phyloP scores from a whole-genome alignment of 2,888 invertebrate species.

The Phaedon cochleariae region DNA sequence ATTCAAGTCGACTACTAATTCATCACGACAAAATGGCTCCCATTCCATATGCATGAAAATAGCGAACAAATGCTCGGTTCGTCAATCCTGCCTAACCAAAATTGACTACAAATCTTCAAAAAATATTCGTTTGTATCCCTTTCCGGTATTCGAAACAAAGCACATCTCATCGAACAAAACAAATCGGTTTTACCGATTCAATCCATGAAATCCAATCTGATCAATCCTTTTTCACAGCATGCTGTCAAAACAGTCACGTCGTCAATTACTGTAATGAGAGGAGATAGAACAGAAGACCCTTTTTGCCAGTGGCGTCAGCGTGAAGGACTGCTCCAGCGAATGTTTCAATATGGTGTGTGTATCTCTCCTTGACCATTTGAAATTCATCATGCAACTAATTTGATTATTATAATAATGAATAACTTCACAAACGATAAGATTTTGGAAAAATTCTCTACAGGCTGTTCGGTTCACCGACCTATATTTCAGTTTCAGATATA shows the following conservation, averaged over 20 bases:
- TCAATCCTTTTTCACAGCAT: constrained; percentile 58
- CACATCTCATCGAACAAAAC: constrained; percentile 37
- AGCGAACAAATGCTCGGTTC: constrained; percentile 4
- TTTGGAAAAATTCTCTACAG: too few species aligned
- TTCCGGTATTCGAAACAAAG: constrained; percentile 37
- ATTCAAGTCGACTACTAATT: background rate
- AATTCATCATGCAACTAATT: too few species aligned
- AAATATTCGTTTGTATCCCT: constrained; percentile 19
- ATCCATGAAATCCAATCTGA: constrained; percentile 60
- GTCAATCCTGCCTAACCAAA: constrained; percentile 3
- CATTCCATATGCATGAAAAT: background rate
- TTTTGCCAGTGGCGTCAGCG: background rate
- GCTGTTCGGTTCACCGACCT: too few species aligned
- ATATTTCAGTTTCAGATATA: too few species aligned
- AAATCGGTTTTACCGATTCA: constrained; percentile 50
- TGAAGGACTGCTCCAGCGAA: constrained; percentile 26
- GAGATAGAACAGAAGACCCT: constrained; percentile 48
- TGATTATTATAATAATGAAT: too few species aligned
- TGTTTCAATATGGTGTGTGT: too few species aligned
- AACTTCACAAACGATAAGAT: too few species aligned
- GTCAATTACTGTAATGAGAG: constrained; percentile 62
- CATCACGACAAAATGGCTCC: constrained; percentile 14
- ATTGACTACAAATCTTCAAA: constrained; percentile 2
- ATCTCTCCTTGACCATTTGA: too few species aligned
- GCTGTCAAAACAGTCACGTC: constrained; percentile 60